These are phyloP conservation scores for Aerospiza tachiro DNA, from an alignment of 2,797 vertebrate genomes.

Conservation along the genomic window DNA sequence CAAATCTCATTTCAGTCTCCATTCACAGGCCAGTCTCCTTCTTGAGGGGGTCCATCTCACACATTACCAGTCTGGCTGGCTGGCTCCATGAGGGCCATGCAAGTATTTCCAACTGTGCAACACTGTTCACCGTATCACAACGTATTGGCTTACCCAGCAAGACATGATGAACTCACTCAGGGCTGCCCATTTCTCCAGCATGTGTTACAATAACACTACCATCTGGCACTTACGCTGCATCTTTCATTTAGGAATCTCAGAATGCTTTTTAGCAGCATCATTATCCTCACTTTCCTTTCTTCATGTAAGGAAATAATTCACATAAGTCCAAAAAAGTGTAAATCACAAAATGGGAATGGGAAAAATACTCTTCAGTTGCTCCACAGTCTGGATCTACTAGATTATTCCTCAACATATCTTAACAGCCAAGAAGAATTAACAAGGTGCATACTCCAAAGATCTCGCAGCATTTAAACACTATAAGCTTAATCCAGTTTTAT, in stretches of 20 bases:
- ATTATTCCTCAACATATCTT: background rate
- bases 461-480: background rate
- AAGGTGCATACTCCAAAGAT: background rate
- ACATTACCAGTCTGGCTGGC: background rate
- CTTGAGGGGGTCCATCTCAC: background rate
- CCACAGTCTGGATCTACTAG: background rate
- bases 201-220: background rate
- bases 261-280: background rate
- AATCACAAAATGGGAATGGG: background rate
- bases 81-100: background rate
- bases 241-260: background rate
- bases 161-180: background rate
- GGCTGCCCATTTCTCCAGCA: background rate
- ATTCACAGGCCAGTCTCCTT: background rate
- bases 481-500: background rate
- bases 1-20: background rate
- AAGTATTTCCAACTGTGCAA: background rate
- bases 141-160: background rate
- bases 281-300: background rate
- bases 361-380: background rate
- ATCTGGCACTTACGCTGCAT: background rate
- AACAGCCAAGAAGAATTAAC: background rate
- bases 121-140: background rate
- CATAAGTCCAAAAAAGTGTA: fast-evolving
- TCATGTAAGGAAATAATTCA: background rate